Evolutionary conservation across 2,888 invertebrate genomes (phyloP).

Genomic region (Dorcus parallelipipedus): DNA sequence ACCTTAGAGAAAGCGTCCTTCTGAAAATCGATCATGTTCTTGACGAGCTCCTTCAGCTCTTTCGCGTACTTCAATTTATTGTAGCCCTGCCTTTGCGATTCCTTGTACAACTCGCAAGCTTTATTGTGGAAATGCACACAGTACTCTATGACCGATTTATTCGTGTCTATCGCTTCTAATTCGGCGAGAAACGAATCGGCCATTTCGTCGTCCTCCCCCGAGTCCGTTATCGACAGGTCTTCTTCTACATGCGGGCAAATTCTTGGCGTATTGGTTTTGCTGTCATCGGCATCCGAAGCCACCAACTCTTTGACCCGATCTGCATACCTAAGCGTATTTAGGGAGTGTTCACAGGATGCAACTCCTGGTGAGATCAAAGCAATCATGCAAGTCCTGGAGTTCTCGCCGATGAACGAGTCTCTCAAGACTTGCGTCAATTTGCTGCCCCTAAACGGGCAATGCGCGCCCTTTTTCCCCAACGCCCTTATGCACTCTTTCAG

Average conservation of each 20-base stretch:
- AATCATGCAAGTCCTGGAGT: slow-evolving; percentile 99
- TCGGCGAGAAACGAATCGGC: slow-evolving; percentile 86
- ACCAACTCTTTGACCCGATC: slow-evolving; percentile 96
- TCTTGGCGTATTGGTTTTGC: slow-evolving; percentile 47
- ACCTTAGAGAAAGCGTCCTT: slow-evolving; percentile 25
- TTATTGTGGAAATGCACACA: slow-evolving; percentile 71
- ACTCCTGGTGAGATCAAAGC: slow-evolving; percentile 98
- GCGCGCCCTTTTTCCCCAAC: slow-evolving; percentile 90
- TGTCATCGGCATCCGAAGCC: slow-evolving; percentile 34
- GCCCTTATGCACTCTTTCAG: slow-evolving; percentile 97
- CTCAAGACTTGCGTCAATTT: slow-evolving; percentile 93
- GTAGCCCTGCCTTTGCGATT: slow-evolving; percentile 87
- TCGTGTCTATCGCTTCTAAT: slow-evolving; percentile 88
- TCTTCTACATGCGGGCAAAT: slow-evolving; percentile 88
- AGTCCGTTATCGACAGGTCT: slow-evolving; percentile 85
- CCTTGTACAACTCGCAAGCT: slow-evolving; percentile 69
- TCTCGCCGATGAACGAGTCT: slow-evolving; percentile 98
- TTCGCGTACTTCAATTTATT: slow-evolving; percentile 64
- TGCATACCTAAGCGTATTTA: slow-evolving; percentile 96
- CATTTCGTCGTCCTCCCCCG: slow-evolving; percentile 51
- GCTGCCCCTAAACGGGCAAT: slow-evolving; percentile 95
- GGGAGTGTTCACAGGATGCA: slow-evolving; percentile 93
- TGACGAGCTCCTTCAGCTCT: slow-evolving; percentile 40
- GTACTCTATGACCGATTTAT: slow-evolving; percentile 74
- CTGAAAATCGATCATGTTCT: slow-evolving; percentile 42